Conservation (phyloP, 1,140 invertebrate species). For the Drosophila rhopaloa region DNA sequence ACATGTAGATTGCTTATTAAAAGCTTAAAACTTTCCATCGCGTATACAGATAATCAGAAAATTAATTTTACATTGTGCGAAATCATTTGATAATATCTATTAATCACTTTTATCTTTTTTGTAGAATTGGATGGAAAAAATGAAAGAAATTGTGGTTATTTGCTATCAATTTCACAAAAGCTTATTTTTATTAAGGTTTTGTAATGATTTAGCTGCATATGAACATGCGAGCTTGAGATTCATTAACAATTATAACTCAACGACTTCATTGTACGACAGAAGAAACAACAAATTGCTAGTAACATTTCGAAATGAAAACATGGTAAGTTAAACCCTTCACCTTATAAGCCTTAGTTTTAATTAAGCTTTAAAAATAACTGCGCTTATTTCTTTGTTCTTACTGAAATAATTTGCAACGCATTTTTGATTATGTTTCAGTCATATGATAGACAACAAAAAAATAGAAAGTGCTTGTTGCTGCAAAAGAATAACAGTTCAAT, state of each 20-base stretch:
- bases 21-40: no score
- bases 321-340: constrained; percentile 83
- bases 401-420: not conserved
- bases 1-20: no score
- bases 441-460: constrained; percentile 78
- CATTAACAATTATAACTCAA: constrained; percentile 90
- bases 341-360: not conserved
- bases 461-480: constrained; percentile 72
- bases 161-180: constrained; percentile 91
- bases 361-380: no score
- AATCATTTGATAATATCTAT: no score
- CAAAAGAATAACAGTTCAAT: constrained; percentile 78
- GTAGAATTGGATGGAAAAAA: constrained; percentile 87
- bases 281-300: constrained; percentile 88
- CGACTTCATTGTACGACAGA: constrained; percentile 89
- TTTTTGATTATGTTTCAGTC: constrained; percentile 56
- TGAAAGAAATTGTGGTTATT: constrained; percentile 88
- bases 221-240: constrained; percentile 88
- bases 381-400: not conserved
- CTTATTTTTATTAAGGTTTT: constrained; percentile 89
- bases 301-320: constrained; percentile 91
- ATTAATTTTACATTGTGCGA: not conserved
- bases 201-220: constrained; percentile 88
- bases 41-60: not conserved
- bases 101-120: constrained; percentile 35